Evolutionary conservation across 2,888 invertebrate genomes (phyloP), one percentile per base, ranked within the genome.

Genomic region (Ophioninae sp.): DNA sequence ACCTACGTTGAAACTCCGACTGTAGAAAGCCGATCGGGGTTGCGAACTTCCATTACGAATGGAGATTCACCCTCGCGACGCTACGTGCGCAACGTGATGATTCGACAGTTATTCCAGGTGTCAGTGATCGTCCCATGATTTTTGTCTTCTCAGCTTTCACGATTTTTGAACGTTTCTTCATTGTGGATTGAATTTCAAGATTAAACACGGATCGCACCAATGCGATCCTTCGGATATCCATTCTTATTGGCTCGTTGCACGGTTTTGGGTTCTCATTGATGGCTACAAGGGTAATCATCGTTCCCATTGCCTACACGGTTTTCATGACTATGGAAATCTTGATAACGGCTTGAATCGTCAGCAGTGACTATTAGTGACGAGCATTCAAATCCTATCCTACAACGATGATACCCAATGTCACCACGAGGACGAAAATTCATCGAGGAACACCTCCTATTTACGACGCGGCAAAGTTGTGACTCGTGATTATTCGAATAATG

Each of bases 71-170:
- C 67, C 64, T 62, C 68, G 37, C 56, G 30, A 30, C 44, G 68
- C 82, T 68, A 79, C 64, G 50, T 78, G 50, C 13, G 68, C 82
- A 67, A 30, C 62, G 73, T 76, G 75, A 81, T 72, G 79, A 67
- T 74, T 59, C 56, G 21, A 13, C 37, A 65, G 56, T 65, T 65
- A 56, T 20, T 20, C 56, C 20, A 61, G 41, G 56, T 50, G 20
- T 50, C 62, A 39, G 44, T 62, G 30, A 30, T 30, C 64, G 56
- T 77, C 23, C 44, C 50, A 50, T 30, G 73, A 56, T 61, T 78
- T 56, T 68, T 56, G 30, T 61, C 30, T 64, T 72, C 61, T 81
- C 81, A 72, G 75, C 72, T 62, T 79, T 81, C 56, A 59, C 61
- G 81, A 62, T 74, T 84, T 69, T 78, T 56, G 41, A 17, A 74